Conservation (phyloP, 2,888 invertebrate species). For the Drosophila paramelanica region DNA sequence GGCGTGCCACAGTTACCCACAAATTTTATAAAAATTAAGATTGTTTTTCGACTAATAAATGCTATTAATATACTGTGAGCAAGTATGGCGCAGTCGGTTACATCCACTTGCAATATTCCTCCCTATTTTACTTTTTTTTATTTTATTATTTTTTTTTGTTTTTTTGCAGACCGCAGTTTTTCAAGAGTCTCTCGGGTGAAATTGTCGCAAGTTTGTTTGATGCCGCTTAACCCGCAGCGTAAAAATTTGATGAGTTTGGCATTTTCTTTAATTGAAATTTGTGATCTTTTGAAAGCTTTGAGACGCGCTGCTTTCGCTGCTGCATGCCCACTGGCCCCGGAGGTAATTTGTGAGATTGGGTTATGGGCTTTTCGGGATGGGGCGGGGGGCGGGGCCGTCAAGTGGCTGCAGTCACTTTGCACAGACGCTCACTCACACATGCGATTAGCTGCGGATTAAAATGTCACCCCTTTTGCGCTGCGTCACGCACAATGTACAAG, state of each 20-base stretch:
- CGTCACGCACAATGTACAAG: slow-evolving; percentile 55
- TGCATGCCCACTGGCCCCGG: slow-evolving; percentile 10
- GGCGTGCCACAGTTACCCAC: too few species aligned
- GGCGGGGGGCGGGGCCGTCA: slow-evolving; percentile 39
- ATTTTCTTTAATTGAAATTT: slow-evolving; percentile 82
- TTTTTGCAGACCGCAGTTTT: slow-evolving; percentile 61
- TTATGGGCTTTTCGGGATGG: background rate
- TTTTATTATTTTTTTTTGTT: slow-evolving; percentile 37
- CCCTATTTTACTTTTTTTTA: background rate
- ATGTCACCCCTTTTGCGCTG: slow-evolving; percentile 80
- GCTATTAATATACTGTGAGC: too few species aligned
- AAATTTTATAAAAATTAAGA: too few species aligned
- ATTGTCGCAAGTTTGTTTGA: slow-evolving; percentile 62
- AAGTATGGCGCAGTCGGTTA: too few species aligned
- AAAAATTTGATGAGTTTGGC: slow-evolving; percentile 80
- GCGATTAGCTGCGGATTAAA: slow-evolving; percentile 83
- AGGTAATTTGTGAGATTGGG: background rate
- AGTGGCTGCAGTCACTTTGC: slow-evolving; percentile 70
- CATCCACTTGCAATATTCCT: too few species aligned
- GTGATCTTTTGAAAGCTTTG: slow-evolving; percentile 83
- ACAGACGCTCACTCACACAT: slow-evolving; percentile 63
- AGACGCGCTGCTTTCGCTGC: slow-evolving; percentile 53
- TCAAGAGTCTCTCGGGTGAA: slow-evolving; percentile 44
- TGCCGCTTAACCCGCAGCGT: slow-evolving; percentile 74
- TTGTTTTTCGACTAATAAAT: too few species aligned